Evolutionary conservation across 1,140 invertebrate genomes (phyloP), one percentile per base, ranked within the genome.

Genomic region (Drosophila dunni): DNA sequence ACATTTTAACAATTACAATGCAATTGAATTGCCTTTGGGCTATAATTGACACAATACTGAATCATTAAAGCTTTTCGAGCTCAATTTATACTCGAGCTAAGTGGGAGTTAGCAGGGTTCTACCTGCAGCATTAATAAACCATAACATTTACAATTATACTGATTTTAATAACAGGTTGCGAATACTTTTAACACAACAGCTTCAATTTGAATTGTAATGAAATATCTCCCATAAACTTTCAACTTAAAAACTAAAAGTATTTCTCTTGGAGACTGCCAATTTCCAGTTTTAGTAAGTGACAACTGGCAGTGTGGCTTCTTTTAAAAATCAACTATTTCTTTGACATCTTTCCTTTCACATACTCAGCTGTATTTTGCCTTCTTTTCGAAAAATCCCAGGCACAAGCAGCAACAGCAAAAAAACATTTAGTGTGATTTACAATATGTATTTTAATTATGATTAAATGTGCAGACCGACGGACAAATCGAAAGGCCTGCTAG

Each of bases 391-490:
- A 74, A 67, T 71, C 65, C 60, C 57, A 64, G 51, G 58, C 62
- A 40, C 56, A 34, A 63, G 45, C 61, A 75, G 53, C 65, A 53
- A 33, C 24, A 51, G 7, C 7, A 38, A 10, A 29, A 33, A 73
- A 79, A 69, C 63, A 77, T 79, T 84, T 69, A 66, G 61, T 79
- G 68, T 73, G 73, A 83, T 84, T 83, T 77, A 74, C 72, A 72
- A 75, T 72, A 75, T 75, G 78, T 84, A 86, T 85, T 84, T 85
- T 86, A 85, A 86, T 85, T 86, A 81, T 86, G 44, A 54, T 51
- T 44, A 64, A 24, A 34, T 38, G 20, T 20, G n/a, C 11, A 17
- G 33, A 3, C 38, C 7, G 34, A 60, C 34, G 50, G 56, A 48
- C 33, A 38, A 54, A 65, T 45, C 38, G 50, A 56, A 51, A 40